Evolutionary conservation across 64 coral and sea anemone species (phyloP), one percentile per base, ranked within the genome.

Genomic region (Porites australiensis): DNA sequence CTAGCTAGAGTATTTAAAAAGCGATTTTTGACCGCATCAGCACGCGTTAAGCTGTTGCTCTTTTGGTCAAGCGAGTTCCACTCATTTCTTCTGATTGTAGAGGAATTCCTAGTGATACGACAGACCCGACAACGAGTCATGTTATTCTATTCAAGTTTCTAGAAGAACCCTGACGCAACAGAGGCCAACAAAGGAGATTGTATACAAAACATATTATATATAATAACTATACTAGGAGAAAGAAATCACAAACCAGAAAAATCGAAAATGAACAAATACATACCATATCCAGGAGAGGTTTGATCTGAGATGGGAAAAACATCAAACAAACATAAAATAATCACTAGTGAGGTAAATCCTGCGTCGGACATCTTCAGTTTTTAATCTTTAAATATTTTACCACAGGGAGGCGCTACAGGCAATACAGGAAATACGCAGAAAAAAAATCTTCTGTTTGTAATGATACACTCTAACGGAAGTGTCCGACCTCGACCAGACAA

Each of bases 281-380:
- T 69, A 84, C 81, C 81, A 19, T 84, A 84, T 84, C 81, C 81
- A 4, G 81, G 81, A 13, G 63, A 49, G 9, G 62, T 69, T 45
- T 68, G 81, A 15, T 45, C 69, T 53, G 59, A 68, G 18, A 6
- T 5, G 19, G 47, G 44, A 13, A 50, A 15, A 2, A 84, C 10
- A 2, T 19, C 7, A 7, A 84, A 12, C 18, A 68, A 68, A 84
- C 63, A 67, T 19, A 84, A 12, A 68, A 78, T 58, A 8, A 21
- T 19, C 13, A 11, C 18, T 51, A 84, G 8, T 18, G 63, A 43
- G 19, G 16, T 14, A 19, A 21, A 46, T 11, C 13, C 45, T 13
- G 44, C 19, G 48, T 15, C 13, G 16, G 44, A 51, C 81, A 84
- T 84, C 59, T 15, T 82, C 27, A 22, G 12, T 18, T 22, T 2